Evolutionary conservation across 2,113 vertebrate species (phyloP).

Genomic region (Hylia prasina): DNA sequence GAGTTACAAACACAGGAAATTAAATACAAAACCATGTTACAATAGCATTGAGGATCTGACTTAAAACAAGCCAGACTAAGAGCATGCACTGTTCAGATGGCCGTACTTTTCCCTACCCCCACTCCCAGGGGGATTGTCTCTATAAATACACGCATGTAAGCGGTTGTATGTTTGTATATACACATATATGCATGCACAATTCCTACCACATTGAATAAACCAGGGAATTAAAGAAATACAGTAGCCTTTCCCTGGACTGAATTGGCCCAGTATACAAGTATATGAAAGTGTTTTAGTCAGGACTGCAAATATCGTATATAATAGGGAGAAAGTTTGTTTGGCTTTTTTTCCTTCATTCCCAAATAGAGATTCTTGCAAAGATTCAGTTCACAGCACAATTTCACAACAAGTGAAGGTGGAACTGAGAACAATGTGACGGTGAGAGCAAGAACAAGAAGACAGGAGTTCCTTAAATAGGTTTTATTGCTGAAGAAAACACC

Average conservation of each 20-base stretch:
- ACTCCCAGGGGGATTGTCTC: background rate
- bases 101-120: background rate
- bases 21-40: constrained; percentile 66
- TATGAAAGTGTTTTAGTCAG: background rate
- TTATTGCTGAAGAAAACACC: background rate
- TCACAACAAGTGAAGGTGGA: background rate
- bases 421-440: background rate
- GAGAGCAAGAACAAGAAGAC: background rate
- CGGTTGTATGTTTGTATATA: background rate
- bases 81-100: constrained; percentile 9
- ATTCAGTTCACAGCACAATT: background rate
- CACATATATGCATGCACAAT: background rate
- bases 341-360: background rate
- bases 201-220: background rate
- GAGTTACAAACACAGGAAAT: constrained; percentile 71
- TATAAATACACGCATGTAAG: background rate
- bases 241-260: background rate
- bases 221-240: background rate
- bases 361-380: background rate
- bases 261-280: background rate
- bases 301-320: background rate
- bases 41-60: constrained; percentile 51
- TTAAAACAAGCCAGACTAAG: constrained; percentile 47
- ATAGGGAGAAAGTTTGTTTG: background rate
- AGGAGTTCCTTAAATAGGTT: background rate